Conservation (phyloP, 35 echinoderm and acorn worm genomes). For the Diadema setosum region DNA sequence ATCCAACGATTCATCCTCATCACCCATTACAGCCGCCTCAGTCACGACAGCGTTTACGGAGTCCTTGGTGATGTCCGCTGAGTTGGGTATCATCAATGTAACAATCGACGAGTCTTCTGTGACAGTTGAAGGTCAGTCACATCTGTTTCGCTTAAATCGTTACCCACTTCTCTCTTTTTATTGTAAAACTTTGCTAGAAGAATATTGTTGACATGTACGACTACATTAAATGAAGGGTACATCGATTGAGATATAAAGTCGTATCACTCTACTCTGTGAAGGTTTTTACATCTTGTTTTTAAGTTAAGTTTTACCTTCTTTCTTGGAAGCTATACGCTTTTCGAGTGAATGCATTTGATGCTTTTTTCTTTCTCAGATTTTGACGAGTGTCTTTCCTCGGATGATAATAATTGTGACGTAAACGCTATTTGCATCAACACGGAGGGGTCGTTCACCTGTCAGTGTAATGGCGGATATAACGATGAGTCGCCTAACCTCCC, state of each 20-base stretch:
- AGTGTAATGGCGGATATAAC: slow-evolving; percentile 23
- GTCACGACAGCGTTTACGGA: slow-evolving; percentile 7
- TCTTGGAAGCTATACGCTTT: no score
- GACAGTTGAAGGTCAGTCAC: slow-evolving; percentile 2
- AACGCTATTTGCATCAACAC: slow-evolving; percentile 39
- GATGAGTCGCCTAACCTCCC: not conserved
- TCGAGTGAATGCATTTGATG: no score
- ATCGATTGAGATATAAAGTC: no score
- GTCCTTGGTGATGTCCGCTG: not conserved
- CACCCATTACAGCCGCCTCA: not conserved
- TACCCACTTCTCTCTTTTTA: no score
- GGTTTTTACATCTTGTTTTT: no score
- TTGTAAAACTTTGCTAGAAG: no score
- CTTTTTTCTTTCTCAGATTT: no score
- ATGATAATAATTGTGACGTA: slow-evolving; percentile 17
- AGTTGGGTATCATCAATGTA: slow-evolving; percentile 1
- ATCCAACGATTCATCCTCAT: not conserved
- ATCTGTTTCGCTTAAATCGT: no score
- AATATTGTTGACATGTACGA: no score
- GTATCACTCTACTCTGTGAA: no score
- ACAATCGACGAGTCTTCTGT: slow-evolving; percentile 20
- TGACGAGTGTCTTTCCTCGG: slow-evolving; percentile 34
- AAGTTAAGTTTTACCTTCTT: no score
- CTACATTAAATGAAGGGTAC: no score
- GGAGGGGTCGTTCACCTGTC: slow-evolving; percentile 39